These are phyloP conservation scores for Amphipyra berbera DNA, from an alignment of 2,888 invertebrate species.

Conservation along the genomic window DNA sequence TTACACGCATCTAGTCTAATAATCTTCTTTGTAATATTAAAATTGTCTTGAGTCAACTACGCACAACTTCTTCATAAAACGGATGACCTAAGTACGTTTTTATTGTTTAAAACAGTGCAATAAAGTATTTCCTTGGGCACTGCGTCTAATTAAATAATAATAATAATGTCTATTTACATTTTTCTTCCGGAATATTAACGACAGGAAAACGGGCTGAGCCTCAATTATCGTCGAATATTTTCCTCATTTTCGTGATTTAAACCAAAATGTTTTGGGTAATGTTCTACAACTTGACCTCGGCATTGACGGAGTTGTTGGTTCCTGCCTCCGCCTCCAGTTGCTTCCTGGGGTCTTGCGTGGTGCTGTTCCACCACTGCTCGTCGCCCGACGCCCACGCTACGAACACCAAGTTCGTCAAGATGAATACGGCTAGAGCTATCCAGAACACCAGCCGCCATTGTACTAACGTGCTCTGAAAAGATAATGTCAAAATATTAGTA, in stretches of 20 bases:
- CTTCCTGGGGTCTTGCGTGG: slow-evolving; percentile 74
- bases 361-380: slow-evolving; percentile 94
- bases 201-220: slow-evolving; percentile 52
- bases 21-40: slow-evolving; percentile 15
- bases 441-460: slow-evolving; percentile 96
- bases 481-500: neutral
- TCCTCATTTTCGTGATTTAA: slow-evolving; percentile 45
- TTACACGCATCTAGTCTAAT: slow-evolving; percentile 23
- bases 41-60: slow-evolving; percentile 28
- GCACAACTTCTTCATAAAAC: slow-evolving; percentile 20
- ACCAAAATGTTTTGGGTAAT: slow-evolving; percentile 35
- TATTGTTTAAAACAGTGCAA: slow-evolving; percentile 18
- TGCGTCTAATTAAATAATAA: slow-evolving; percentile 35
- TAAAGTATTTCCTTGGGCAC: slow-evolving; percentile 31
- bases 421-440: slow-evolving; percentile 93
- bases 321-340: slow-evolving; percentile 73
- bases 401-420: slow-evolving; percentile 93
- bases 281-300: slow-evolving; percentile 78
- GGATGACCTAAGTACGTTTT: slow-evolving; percentile 46
- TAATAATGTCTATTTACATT: slow-evolving; percentile 50
- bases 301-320: slow-evolving; percentile 72
- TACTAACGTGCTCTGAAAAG: slow-evolving; percentile 88
- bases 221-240: slow-evolving; percentile 39
- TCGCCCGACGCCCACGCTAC: slow-evolving; percentile 94
- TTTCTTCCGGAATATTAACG: slow-evolving; percentile 41